phyloP scores from a whole-genome alignment of 1,140 invertebrate genomes.

The Drosophila kurseongensis region DNA sequence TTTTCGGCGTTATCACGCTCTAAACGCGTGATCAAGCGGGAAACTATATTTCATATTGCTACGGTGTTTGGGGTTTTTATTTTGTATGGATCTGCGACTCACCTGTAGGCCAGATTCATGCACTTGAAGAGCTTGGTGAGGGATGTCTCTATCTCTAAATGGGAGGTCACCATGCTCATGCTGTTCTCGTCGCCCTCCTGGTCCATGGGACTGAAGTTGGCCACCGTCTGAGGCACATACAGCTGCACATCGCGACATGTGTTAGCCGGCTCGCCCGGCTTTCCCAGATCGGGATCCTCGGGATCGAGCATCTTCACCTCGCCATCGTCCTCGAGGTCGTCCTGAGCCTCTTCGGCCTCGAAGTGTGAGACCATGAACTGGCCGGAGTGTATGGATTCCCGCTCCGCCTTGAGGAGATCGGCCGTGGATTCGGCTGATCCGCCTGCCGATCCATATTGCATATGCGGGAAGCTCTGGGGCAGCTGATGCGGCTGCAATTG shows the following conservation, averaged over 20 bases:
- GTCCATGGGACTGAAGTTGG: conserved; percentile 60
- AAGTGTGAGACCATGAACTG: conserved; percentile 99
- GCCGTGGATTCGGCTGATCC: conserved; percentile 48
- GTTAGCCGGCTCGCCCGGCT: conserved; percentile 63
- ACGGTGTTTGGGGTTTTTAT: neutral
- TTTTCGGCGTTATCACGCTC: conserved; percentile 51
- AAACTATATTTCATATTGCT: conserved; percentile 24
- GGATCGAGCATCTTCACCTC: conserved; percentile 88
- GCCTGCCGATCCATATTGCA: conserved; percentile 43
- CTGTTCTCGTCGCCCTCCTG: conserved; percentile 67
- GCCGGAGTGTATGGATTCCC: conserved; percentile 96
- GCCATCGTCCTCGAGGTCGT: conserved; percentile 90
- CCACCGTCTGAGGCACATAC: conserved; percentile 68
- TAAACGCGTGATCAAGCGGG: conserved; percentile 36
- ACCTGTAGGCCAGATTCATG: conserved; percentile 99
- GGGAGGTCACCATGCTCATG: conserved; percentile 85
- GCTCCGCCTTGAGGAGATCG: conserved; percentile 61
- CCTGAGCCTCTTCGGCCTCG: conserved; percentile 96
- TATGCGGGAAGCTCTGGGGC: conserved; percentile 37
- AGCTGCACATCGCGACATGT: conserved; percentile 79
- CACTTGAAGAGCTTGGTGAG: conserved; percentile 98
- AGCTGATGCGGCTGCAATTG: conserved; percentile 1
- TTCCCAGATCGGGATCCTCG: conserved; percentile 80
- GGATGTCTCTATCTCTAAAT: conserved; percentile 95
- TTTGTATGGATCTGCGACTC: conserved; percentile 64